Evolutionary conservation across 2,888 invertebrate species (phyloP), one percentile per base, ranked within the genome.

Genomic region (Mesorhabditis spiculigera): DNA sequence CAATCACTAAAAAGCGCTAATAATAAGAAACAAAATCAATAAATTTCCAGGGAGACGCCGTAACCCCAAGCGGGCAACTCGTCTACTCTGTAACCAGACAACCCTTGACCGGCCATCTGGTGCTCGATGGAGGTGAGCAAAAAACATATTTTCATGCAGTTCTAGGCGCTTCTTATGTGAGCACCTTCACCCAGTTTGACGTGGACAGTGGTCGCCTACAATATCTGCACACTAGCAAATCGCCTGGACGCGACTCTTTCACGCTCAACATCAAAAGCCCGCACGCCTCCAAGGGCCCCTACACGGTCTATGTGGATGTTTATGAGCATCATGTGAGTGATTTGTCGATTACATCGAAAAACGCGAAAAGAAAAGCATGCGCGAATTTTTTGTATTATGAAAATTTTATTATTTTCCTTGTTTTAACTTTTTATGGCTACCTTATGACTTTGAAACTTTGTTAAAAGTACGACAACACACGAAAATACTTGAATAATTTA

Each of bases 241-340:
- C 65, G 10, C 67, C 71, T 41, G 71, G 65, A 5, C 28, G 66
- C 8, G 72, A 72, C 50, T 50, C 68, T 6, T 77, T 80, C 69
- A 64, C 74, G 16, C 73, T 80, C 67, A 78, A 79, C 63, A 70
- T 80, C 62, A 68, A 73, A 16, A 69, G 68, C 66, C 73, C 74
- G 4, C 68, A 68, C 42, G 62, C 63, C 45, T 68, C 66, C 16
- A 73, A 76, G 41, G 79, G 80, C 8, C 78, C 78, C 0, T 75
- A 75, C 66, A 71, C 74, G 5, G 62, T 80, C 43, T 68, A 73
- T 45, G 68, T 78, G 4, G 73, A 73, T 43, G 68, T 78, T 16
- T 71, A 71, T 58, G 78, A 78, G 8, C 69, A 70, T 61, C 70
- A 69, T 67, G 73, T 74, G 13, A 63, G 67, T 13, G 28, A 28